These are phyloP conservation scores for Myzus persicae DNA, from an alignment of 1,140 invertebrate genomes.

Conservation along the genomic window DNA sequence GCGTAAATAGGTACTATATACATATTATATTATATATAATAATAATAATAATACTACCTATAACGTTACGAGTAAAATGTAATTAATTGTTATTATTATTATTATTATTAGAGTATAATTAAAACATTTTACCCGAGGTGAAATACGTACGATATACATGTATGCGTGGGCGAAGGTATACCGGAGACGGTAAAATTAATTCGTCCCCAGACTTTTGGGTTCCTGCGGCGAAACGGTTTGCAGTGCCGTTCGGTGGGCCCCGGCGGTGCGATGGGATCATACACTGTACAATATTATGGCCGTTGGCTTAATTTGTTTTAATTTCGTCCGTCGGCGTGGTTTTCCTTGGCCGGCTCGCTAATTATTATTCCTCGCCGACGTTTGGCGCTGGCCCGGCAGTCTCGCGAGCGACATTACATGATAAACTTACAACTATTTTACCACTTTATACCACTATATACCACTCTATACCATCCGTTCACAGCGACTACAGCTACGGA, in stretches of 20 bases:
- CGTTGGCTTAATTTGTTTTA: constrained; percentile 47
- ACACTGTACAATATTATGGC: neutral
- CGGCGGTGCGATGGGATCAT: neutral
- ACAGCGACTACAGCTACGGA: too few species aligned
- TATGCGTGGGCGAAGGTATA: neutral
- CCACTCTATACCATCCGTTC: neutral
- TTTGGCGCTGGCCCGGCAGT: neutral
- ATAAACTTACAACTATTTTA: too few species aligned
- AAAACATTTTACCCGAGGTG: neutral
- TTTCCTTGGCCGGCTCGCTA: neutral
- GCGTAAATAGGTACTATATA: too few species aligned
- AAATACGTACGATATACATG: neutral
- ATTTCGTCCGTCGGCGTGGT: constrained; percentile 7
- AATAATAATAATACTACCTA: neutral
- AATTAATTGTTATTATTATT: neutral
- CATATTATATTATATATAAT: neutral
- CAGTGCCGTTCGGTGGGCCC: neutral
- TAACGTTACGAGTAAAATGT: neutral
- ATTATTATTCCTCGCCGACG: neutral
- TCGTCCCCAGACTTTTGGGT: constrained; percentile 25
- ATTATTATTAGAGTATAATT: constrained; percentile 10
- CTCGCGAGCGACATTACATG: neutral
- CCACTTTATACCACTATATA: too few species aligned
- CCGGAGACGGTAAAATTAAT: neutral
- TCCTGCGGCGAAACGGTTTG: neutral